Conservation (phyloP, 1,140 invertebrate species). For the Neocloeon triangulifer region DNA sequence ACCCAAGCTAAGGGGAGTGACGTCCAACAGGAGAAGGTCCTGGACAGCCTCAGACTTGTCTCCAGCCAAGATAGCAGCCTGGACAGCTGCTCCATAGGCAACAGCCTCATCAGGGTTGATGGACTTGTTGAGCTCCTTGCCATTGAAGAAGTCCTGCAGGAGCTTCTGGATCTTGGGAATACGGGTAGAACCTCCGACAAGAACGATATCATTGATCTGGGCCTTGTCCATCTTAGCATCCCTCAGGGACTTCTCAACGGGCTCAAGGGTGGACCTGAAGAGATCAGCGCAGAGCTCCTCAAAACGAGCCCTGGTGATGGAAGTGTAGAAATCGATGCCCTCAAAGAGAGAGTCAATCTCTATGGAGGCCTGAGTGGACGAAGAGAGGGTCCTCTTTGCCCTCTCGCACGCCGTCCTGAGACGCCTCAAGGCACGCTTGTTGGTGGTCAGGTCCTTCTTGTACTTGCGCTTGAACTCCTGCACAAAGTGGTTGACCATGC, state of each 20-base stretch:
- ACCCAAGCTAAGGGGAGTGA: slow-evolving; percentile 35
- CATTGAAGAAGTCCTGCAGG: slow-evolving; percentile 40
- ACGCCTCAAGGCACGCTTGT: slow-evolving; percentile 41
- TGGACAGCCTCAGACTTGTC: slow-evolving; percentile 30
- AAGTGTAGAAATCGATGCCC: slow-evolving; percentile 48
- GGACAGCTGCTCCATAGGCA: slow-evolving; percentile 47
- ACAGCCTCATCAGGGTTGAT: slow-evolving; percentile 58
- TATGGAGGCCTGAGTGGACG: slow-evolving; percentile 44
- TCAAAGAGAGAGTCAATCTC: slow-evolving; percentile 56
- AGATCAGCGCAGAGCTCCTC: slow-evolving; percentile 46
- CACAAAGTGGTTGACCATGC: slow-evolving; percentile 43
- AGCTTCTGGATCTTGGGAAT: slow-evolving; percentile 34
- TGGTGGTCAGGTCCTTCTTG: slow-evolving; percentile 36
- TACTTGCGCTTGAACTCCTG: slow-evolving; percentile 46
- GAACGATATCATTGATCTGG: slow-evolving; percentile 27
- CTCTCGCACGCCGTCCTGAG: slow-evolving; percentile 58
- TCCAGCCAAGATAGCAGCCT: slow-evolving; percentile 45
- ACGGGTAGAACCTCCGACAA: slow-evolving; percentile 33
- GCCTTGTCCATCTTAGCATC: slow-evolving; percentile 47
- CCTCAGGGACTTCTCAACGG: slow-evolving; percentile 40
- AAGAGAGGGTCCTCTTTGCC: slow-evolving; percentile 55
- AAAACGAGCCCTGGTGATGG: slow-evolving; percentile 43
- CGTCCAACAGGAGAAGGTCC: slow-evolving; percentile 52
- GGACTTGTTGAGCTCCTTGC: slow-evolving; percentile 40
- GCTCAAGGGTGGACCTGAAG: slow-evolving; percentile 31